Percentiles rank a stretch among this genome's conserved stretches.
These are phyloP conservation scores for Epizoanthus ramosus DNA, from an alignment of 92 coral and sea anemone species.

Conservation along the genomic window DNA sequence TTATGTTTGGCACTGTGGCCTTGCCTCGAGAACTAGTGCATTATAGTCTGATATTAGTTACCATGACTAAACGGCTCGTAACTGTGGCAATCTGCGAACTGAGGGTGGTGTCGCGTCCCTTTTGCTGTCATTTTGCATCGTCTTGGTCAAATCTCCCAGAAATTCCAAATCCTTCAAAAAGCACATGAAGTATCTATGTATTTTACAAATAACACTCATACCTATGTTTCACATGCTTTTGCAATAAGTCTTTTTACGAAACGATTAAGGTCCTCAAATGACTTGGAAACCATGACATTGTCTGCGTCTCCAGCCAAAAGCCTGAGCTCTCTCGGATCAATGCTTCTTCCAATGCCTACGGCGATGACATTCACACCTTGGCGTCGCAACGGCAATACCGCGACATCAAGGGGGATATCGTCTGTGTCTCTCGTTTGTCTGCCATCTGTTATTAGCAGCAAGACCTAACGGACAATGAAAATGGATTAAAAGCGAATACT, in stretches of 20 bases:
- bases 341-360: constrained; percentile 78
- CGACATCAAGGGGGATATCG: constrained; percentile 55
- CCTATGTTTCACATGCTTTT: constrained; percentile 59
- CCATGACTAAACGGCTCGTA: too few relatives aligned
- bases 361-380: constrained; percentile 77
- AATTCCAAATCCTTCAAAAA: too few relatives aligned
- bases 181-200: too few relatives aligned
- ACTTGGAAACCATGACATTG: constrained; percentile 65
- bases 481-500: neutral
- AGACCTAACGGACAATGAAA: constrained; percentile 46
- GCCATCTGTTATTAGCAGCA: constrained; percentile 85
- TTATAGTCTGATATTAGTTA: too few relatives aligned
- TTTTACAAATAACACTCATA: neutral
- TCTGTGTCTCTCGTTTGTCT: constrained; percentile 80
- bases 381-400: constrained; percentile 73
- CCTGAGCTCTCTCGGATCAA: constrained; percentile 66
- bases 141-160: too few relatives aligned
- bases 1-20: too few relatives aligned
- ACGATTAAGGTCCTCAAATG: constrained; percentile 67
- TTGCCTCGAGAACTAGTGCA: too few relatives aligned
- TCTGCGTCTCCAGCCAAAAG: constrained; percentile 69
- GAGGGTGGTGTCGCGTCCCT: too few relatives aligned
- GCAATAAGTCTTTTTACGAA: constrained; percentile 73
- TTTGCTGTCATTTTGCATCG: too few relatives aligned
- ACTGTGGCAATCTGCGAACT: too few relatives aligned